phyloP scores from a whole-genome alignment of 1,140 invertebrate species.

The Phocides pigmalion region DNA sequence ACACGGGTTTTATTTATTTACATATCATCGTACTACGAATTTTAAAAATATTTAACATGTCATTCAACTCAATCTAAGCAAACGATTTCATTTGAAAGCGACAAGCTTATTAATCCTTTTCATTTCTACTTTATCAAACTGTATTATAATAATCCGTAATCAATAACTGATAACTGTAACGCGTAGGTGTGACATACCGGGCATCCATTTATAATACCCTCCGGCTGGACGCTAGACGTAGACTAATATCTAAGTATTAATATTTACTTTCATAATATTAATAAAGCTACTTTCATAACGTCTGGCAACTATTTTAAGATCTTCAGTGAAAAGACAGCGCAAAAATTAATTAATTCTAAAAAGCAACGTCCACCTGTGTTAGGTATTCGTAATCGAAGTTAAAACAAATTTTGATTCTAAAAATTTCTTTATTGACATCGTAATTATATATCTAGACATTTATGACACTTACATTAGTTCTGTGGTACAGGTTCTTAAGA shows the following conservation, averaged over 20 bases:
- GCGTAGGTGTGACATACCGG: conserved; percentile 47
- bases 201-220: conserved; percentile 61
- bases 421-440: neutral
- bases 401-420: neutral
- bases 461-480: neutral
- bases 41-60: no score
- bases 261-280: conserved; percentile 25
- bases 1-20: no score
- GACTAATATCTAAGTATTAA: conserved; percentile 20
- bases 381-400: neutral
- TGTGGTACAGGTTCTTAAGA: no score
- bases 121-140: conserved; percentile 25
- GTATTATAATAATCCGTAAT: conserved; percentile 50
- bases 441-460: neutral
- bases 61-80: neutral
- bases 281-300: conserved; percentile 21
- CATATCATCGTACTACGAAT: no score
- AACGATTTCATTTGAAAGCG: neutral
- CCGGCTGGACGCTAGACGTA: conserved; percentile 10
- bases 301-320: neutral
- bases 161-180: conserved; percentile 55
- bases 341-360: neutral
- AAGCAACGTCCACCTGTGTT: neutral
- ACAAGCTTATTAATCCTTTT: neutral
- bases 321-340: neutral